Evolutionary conservation across 2,797 vertebrate species (phyloP).

Genomic region (Fistularia tabacaria): DNA sequence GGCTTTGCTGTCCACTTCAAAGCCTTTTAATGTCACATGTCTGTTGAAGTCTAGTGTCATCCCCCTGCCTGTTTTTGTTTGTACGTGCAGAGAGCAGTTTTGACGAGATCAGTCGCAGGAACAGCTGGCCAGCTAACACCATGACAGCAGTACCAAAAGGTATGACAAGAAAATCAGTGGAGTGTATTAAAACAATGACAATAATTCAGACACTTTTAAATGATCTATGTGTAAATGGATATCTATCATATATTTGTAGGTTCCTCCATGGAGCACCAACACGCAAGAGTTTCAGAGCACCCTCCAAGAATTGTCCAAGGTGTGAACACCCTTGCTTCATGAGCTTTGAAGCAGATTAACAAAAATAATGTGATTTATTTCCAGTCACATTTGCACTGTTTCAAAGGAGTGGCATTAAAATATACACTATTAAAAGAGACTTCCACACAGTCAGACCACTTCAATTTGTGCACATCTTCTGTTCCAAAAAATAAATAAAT

Average conservation of each 20-base stretch:
- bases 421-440: no score
- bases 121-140: constrained; percentile 74
- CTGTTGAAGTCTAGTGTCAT: constrained; percentile 33
- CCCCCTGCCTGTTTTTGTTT: constrained; percentile 14
- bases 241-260: constrained; percentile 38
- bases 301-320: constrained; percentile 68
- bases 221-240: neutral
- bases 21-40: constrained; percentile 34
- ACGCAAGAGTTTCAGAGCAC: constrained; percentile 71
- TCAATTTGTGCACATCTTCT: no score
- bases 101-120: constrained; percentile 80
- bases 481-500: no score
- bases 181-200: neutral
- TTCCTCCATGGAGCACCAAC: constrained; percentile 75
- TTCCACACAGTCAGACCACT: no score
- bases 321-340: constrained; percentile 18
- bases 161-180: constrained; percentile 25
- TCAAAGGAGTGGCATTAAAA: no score
- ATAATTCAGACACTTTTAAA: neutral
- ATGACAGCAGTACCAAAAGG: constrained; percentile 74
- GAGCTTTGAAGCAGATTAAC: no score
- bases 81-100: constrained; percentile 70
- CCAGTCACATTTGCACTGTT: no score
- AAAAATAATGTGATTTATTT: no score
- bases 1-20: constrained; percentile 53